Evolutionary conservation across 2,888 invertebrate genomes (phyloP).

Genomic region (Idaea dimidiata): DNA sequence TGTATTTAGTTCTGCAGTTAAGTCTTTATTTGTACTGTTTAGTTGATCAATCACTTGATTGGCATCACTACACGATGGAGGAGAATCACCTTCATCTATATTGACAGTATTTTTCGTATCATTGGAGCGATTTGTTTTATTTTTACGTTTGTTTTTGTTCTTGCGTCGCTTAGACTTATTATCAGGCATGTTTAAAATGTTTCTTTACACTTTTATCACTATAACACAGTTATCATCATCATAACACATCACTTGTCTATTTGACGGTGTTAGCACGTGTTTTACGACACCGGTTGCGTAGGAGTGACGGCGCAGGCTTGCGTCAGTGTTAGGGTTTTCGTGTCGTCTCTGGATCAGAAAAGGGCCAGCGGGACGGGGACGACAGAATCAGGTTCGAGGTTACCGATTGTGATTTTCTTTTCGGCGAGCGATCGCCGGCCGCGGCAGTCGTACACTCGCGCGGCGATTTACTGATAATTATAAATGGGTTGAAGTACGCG

Average conservation of each 20-base stretch:
- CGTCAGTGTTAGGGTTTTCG: constrained; percentile 47
- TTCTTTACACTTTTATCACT: constrained; percentile 64
- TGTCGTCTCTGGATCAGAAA: constrained; percentile 48
- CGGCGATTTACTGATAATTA: constrained; percentile 80
- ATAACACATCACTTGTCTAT: constrained; percentile 59
- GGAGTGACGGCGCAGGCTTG: constrained; percentile 52
- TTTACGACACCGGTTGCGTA: constrained; percentile 61
- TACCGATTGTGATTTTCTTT: constrained; percentile 59
- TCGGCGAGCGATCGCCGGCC: constrained; percentile 66
- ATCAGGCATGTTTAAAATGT: constrained; percentile 65
- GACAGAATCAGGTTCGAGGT: constrained; percentile 51
- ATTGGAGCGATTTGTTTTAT: constrained; percentile 56
- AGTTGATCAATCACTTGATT: background rate
- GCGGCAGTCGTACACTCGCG: constrained; percentile 74
- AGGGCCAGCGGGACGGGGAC: constrained; percentile 54
- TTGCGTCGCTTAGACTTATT: constrained; percentile 62
- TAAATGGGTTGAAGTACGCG: constrained; percentile 78
- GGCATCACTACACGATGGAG: constrained; percentile 32
- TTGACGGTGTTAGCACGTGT: constrained; percentile 47
- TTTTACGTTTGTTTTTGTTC: constrained; percentile 74
- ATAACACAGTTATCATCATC: constrained; percentile 55
- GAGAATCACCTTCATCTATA: constrained; percentile 34
- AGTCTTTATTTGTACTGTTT: background rate
- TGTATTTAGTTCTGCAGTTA: background rate
- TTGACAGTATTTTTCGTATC: constrained; percentile 44